These are phyloP conservation scores for Perognathus longimembris DNA, from an alignment of 2,113 vertebrate species.

Conservation along the genomic window DNA sequence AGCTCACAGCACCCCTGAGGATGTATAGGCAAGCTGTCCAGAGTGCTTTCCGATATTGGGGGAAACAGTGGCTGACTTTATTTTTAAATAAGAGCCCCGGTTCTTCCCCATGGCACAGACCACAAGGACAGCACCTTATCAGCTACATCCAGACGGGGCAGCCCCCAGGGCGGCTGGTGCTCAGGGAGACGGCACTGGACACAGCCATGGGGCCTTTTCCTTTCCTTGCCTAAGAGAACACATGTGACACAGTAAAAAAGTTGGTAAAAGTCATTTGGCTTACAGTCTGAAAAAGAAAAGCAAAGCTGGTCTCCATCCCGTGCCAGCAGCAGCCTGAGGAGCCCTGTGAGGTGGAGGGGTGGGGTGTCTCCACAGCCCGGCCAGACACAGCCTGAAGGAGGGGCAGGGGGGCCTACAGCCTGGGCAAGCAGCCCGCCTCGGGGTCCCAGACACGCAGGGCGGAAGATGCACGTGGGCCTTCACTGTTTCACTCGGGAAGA, in stretches of 20 bases:
- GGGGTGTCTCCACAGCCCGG: constrained; percentile 62
- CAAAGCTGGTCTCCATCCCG: not conserved
- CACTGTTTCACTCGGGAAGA: constrained; percentile 15
- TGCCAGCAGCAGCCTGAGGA: not conserved
- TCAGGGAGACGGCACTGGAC: constrained; percentile 86
- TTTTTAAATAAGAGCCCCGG: not conserved
- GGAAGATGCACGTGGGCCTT: no score
- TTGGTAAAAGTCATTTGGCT: constrained; percentile 83
- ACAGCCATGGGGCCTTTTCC: constrained; percentile 29
- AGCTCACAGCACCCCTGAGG: not conserved
- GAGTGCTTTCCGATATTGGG: not conserved
- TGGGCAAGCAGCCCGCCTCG: no score
- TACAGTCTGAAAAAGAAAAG: constrained; percentile 84
- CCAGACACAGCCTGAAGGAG: constrained; percentile 30
- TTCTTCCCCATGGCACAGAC: not conserved
- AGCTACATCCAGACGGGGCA: not conserved
- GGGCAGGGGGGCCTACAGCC: constrained; percentile 30
- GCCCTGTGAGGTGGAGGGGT: rapidly evolving
- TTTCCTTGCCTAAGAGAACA: constrained; percentile 84
- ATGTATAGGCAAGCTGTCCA: not conserved
- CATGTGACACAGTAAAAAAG: constrained; percentile 82
- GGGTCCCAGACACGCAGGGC: no score
- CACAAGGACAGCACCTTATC: not conserved
- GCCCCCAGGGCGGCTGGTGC: constrained; percentile 59
- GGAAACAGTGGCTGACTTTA: not conserved